Base-by-base conservation (phyloP, 2,797 vertebrate species). In the Taeniopygia guttata region DNA sequence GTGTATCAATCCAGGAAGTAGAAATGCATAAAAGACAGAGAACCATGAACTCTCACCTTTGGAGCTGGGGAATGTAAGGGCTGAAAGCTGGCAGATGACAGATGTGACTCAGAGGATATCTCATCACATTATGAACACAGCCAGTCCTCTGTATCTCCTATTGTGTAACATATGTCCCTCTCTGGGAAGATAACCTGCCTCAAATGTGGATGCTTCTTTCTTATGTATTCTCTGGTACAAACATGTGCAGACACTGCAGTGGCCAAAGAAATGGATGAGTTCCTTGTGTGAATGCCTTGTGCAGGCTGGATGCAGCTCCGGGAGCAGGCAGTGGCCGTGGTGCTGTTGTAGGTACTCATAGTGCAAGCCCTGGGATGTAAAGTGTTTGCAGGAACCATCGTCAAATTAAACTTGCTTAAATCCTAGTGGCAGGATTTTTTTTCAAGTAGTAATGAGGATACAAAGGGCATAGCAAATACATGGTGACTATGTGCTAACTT, bases 301-400 rank as follows among this genome's bases (percentile, higher is more conserved):
- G 43, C n/a, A 67, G 12, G n/a, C 34, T 66, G 64, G 32, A 3
- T 43, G 32, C 70, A 62, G 67, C 27, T 73, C 25, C 59, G 66
- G 64, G 34, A 48, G 51, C 34, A 66, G 52, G 23, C 34, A 38
- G 74, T n/a, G 27, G 29, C 49, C 2, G 0, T 45, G 29, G 7
- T 34, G 38, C 73, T 25, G 23, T 8, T 78, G 11, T 10, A 36
- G 55, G 38, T 21, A 13, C 29, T 55, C 0, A 0, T 2, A 23
- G 54, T 49, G 48, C 0, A 0, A 55, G 25, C n/a, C n/a, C 23
- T 2, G 1, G 19, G 5, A 6, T 5, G 18, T 26, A 6, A 49
- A 23, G 36, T 73, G 15, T 40, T 58, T 27, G 22, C 29, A 27
- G 26, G 42, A 85, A 15, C 70, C 2, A 9, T 21, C 20, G 58